Conservation (phyloP, 2,888 invertebrate species). For the Acanthosepion lycidas region DNA sequence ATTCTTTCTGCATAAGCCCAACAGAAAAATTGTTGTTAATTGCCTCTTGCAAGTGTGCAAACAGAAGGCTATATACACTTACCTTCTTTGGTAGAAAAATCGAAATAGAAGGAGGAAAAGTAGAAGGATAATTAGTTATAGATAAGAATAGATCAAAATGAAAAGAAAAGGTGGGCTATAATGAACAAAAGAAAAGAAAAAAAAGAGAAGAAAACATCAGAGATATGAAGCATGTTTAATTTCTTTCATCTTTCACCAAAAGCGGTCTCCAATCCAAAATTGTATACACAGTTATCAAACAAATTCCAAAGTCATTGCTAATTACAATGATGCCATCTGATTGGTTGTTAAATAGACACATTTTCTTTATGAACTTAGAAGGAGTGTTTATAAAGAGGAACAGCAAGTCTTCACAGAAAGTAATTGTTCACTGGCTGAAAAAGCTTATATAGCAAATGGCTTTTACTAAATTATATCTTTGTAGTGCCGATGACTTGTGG, state of each 20-base stretch:
- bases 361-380: not conserved
- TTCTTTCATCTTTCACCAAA: not conserved
- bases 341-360: not conserved
- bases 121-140: not conserved
- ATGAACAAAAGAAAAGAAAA: too few relatives aligned
- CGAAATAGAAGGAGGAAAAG: not conserved
- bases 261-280: not conserved
- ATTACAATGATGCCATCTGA: not conserved
- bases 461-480: too few relatives aligned
- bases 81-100: not conserved
- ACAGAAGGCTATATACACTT: not conserved
- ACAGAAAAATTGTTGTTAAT: not conserved
- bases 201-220: too few relatives aligned
- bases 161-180: not conserved
- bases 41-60: not conserved
- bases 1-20: not conserved
- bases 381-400: not conserved
- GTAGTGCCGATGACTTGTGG: too few relatives aligned
- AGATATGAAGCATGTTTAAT: not conserved
- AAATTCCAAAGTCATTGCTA: not conserved
- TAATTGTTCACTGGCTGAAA: too few relatives aligned
- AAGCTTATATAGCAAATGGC: too few relatives aligned
- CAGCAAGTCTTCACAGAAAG: too few relatives aligned
- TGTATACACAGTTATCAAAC: not conserved
- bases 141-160: not conserved